Evolutionary conservation across 2,113 vertebrate species (phyloP), one percentile per base, ranked within the genome.

Genomic region (Saccopteryx leptura): DNA sequence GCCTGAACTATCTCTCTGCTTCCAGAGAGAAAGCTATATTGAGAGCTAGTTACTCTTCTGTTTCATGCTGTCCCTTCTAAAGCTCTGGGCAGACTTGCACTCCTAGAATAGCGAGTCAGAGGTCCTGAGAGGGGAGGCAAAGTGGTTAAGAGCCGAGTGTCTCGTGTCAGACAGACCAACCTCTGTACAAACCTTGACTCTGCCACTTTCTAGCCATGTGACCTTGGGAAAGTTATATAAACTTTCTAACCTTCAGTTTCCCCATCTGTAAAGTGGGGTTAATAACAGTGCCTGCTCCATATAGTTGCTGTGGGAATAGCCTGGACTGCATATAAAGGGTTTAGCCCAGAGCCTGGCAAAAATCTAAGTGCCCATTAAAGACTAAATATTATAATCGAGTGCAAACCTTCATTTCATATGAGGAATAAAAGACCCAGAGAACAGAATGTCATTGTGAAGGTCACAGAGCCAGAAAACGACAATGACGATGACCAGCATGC

Each of bases 201-300:
- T 71, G 69, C 66, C 61, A 65, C 72, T 85, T 88, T 58, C 56
- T 69, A 94, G 31, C 60, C 92, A 72, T 14, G 79, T 83, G 82
- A 80, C 74, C 96, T 96, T 98, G 97, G 97, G 97, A 97, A 97
- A 97, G 21, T 91, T 78, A 79, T 1, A 96, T 87, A 96, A 95
- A 89, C 74, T 87, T 80, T 54, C 95, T 97, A 94, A 97, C 91
- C 71, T 86, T 94, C 86, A 63, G 78, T 83, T 96, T 97, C 91
- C 52, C 39, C 65, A 52, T 80, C 88, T 71, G 91, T 96, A 91
- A 98, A 97, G 85, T 88, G 88, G 84, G 68, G 58, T 82, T 97
- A 97, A 98, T 97, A 91, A 97, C 56, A 97, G 97, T 94, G 78
- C 87, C 39, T 23, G 61, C n/a, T 56, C n/a, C 5, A 4, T 56